A percentile compares a stretch with the other conserved stretches of the same genome.
Evolutionary conservation across 2,797 vertebrate species (phyloP).

Genomic region (Rhinatrema bivittatum): DNA sequence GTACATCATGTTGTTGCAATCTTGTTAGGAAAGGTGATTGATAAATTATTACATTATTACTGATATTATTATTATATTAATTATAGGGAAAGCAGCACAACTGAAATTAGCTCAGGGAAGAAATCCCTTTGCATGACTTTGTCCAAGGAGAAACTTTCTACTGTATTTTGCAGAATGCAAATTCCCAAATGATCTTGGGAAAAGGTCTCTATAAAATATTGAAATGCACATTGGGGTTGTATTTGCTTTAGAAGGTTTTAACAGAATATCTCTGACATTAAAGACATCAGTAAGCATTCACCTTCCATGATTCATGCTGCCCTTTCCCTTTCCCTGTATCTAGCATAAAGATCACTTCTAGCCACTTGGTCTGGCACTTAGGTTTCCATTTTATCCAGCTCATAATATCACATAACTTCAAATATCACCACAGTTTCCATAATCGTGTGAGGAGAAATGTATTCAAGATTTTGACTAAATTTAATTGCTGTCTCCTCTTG

Average conservation of each 20-base stretch:
- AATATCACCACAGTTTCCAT: background rate
- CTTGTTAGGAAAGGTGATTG: too few species aligned
- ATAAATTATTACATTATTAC: too few species aligned
- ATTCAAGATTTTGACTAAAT: too few species aligned
- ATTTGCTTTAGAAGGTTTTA: constrained; percentile 8
- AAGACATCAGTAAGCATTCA: constrained; percentile 4
- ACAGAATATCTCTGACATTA: constrained; percentile 11
- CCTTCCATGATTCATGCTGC: background rate
- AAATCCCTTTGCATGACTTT: too few species aligned
- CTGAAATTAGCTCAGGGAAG: too few species aligned
- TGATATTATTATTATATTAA: too few species aligned
- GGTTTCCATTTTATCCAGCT: constrained; percentile 2
- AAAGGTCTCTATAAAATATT: constrained; percentile 12
- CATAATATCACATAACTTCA: background rate
- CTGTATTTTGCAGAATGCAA: constrained; percentile 2
- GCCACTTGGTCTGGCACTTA: background rate
- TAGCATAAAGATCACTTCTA: constrained; percentile 15
- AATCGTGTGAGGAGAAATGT: background rate
- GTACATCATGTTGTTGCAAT: too few species aligned
- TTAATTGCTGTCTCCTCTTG: too few species aligned
- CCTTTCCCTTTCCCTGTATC: constrained; percentile 2
- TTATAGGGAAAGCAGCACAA: too few species aligned
- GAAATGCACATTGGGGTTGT: constrained; percentile 8
- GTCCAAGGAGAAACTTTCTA: background rate
- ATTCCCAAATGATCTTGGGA: background rate